phyloP scores from a whole-genome alignment of 2,113 vertebrate species.

The Cyanoderma ruficeps region DNA sequence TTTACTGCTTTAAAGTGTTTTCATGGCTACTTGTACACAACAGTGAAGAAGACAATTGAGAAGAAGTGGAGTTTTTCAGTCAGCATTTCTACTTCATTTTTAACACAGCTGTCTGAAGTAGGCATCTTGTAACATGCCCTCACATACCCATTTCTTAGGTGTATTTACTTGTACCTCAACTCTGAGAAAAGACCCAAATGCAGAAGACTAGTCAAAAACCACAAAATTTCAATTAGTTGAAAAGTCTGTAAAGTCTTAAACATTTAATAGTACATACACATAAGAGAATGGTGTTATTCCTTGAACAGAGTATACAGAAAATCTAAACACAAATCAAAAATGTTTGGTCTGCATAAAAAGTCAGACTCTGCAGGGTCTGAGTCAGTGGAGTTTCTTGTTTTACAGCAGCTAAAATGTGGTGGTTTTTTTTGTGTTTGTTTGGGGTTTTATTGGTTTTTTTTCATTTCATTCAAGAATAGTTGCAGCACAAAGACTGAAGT shows the following conservation, averaged over 20 bases:
- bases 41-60: background rate
- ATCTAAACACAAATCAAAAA: background rate
- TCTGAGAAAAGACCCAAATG: background rate
- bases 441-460: background rate
- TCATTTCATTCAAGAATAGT: background rate
- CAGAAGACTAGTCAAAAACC: background rate
- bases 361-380: background rate
- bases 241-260: background rate
- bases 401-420: background rate
- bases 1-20: background rate
- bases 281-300: background rate
- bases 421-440: background rate
- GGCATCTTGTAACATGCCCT: background rate
- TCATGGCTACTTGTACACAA: background rate
- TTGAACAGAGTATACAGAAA: background rate
- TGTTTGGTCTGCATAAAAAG: background rate
- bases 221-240: background rate
- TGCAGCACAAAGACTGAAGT: background rate
- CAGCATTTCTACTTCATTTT: background rate
- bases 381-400: background rate
- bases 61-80: background rate
- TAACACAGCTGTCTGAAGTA: background rate
- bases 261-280: background rate
- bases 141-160: background rate
- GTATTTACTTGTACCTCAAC: background rate